Percentiles rank a stretch among this genome's conserved stretches.
Evolutionary conservation across 2,888 invertebrate species (phyloP).

Genomic region (Tetranychus truncatus): DNA sequence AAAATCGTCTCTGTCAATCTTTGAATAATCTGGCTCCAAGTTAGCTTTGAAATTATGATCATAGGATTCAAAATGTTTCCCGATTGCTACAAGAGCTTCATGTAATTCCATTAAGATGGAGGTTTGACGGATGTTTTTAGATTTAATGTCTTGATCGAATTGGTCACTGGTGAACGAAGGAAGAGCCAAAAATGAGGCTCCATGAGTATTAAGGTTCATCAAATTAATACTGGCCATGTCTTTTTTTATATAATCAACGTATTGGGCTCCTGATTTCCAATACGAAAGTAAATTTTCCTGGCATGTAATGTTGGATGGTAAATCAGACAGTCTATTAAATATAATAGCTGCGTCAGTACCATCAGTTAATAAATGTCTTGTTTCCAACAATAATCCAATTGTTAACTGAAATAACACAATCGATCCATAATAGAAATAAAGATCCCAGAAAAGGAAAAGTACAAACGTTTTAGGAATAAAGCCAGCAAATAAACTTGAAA

Average conservation of each 20-base stretch:
- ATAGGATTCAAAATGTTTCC: conserved; percentile 78
- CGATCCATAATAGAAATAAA: conserved; percentile 89
- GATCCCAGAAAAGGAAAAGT: conserved; percentile 80
- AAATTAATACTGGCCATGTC: not conserved
- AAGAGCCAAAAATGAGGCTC: conserved; percentile 2
- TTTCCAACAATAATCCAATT: conserved; percentile 62
- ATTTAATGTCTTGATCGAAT: conserved; percentile 47
- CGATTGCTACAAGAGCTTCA: conserved; percentile 81
- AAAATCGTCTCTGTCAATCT: not conserved
- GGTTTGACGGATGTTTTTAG: conserved; percentile 92
- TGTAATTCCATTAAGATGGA: conserved; percentile 92
- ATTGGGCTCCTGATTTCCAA: conserved; percentile 16
- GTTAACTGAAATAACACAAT: conserved; percentile 82
- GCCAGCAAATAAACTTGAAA: conserved; percentile 84
- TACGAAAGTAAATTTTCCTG: conserved; percentile 4
- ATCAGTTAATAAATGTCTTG: conserved; percentile 8
- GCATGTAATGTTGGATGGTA: conserved; percentile 41
- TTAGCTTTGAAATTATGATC: conserved; percentile 60
- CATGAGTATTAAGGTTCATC: not conserved
- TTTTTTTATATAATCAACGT: conserved; percentile 16
- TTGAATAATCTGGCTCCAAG: conserved; percentile 16
- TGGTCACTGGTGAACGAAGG: not conserved
- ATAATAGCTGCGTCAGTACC: conserved; percentile 73
- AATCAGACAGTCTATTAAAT: conserved; percentile 86
- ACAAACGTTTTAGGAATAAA: conserved; percentile 81